Base-by-base conservation (phyloP, 2,113 vertebrate genomes). In the Sceloporus tristichus region DNA sequence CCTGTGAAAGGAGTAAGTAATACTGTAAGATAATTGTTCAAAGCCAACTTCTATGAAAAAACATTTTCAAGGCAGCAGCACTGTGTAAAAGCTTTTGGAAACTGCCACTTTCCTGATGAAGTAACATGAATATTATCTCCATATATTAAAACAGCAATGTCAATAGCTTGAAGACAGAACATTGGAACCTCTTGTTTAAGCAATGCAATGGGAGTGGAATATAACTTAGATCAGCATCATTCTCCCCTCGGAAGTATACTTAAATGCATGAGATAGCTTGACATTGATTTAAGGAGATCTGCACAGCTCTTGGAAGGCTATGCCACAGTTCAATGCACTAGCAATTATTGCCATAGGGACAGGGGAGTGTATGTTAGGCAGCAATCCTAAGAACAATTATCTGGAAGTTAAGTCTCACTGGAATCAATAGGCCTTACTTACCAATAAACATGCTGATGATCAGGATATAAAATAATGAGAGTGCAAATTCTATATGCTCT, bases 241-340 rank as follows among this genome's bases (percentile, higher is more conserved):
- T 83, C 75, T 77, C 25, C 18, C 42, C 13, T 84, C 62, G 29
- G 53, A 84, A 73, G 34, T 78, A 56, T 29, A 66, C n/a, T 59
- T 74, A 84, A 82, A 54, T 84, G 74, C 59, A 70, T 70, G 62
- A 84, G 62, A 54, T 62, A 78, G 78, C 74, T 62, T 88, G 81
- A 83, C 73, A 88, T 78, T 88, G 73, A 88, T 54, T 86, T 66
- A 79, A 86, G 65, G 42, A 77, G 84, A 77, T 87, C 34, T 88
- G 81, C 53, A 83, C 81, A 53, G 18, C 81, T 56, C 87, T 70
- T 78, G 42, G 62, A 34, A 82, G 74, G 27, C 38, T 56, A 40
- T 84, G 74, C 48, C 83, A 70, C 74, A 88, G 34, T 84, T 88
- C 81, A 87, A 78, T 84, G 42, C 81, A 53, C 65, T 84, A 84